Conservation (phyloP, 2,888 invertebrate species). For the Cynaeus angustus region DNA sequence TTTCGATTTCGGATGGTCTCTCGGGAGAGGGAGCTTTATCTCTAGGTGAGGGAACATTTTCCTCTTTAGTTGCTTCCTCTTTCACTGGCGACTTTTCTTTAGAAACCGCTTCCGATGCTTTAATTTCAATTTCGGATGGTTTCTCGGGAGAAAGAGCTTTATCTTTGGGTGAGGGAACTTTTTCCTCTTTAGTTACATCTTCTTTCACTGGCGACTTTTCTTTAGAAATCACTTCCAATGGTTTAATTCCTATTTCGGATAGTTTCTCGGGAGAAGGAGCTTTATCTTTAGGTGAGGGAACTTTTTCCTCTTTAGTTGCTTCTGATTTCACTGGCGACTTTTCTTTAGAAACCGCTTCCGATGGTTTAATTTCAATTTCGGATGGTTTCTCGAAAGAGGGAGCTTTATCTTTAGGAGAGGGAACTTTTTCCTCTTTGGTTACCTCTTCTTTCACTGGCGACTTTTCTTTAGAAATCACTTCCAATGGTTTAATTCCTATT, state of each 20-base stretch:
- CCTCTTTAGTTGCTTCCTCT: not conserved
- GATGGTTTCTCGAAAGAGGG: conserved; percentile 10
- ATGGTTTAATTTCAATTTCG: conserved; percentile 1
- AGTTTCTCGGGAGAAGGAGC: conserved; percentile 5
- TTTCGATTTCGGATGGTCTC: not conserved
- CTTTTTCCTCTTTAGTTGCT: not conserved
- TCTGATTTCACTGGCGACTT: not conserved
- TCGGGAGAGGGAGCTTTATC: not conserved
- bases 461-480: not conserved
- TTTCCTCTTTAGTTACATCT: not conserved
- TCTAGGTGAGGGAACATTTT: not conserved
- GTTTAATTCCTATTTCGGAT: not conserved
- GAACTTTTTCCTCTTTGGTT: not conserved
- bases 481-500: not conserved
- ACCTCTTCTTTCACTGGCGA: not conserved
- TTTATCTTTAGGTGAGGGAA: conserved; percentile 11
- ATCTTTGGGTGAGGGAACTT: not conserved
- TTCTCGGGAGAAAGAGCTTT: not conserved
- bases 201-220: not conserved
- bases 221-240: not conserved
- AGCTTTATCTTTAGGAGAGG: conserved; percentile 7
- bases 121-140: conserved; percentile 1
- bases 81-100: not conserved
- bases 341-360: not conserved
- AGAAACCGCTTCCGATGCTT: not conserved